Percentiles rank a stretch among this genome's conserved stretches.
Conservation (phyloP, 2,797 vertebrate species). For the Lepidocolaptes lacrymiger region DNA sequence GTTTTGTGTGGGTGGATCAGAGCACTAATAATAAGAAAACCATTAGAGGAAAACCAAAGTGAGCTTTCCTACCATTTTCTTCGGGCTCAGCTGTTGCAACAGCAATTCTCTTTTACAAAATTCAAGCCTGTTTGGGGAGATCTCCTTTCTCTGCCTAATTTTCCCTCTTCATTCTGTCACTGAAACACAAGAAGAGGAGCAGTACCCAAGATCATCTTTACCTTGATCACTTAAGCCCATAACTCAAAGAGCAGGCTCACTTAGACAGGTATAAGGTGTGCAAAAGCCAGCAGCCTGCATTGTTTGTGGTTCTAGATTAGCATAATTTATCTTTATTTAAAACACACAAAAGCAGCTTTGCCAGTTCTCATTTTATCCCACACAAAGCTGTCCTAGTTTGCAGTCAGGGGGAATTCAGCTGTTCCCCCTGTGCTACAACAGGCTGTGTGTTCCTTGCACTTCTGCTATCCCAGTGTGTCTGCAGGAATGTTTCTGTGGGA, state of each 20-base stretch:
- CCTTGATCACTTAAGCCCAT: not conserved
- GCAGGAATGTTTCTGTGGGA: not conserved
- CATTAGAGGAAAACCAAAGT: not conserved
- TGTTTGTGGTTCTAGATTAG: not conserved
- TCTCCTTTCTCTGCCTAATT: not conserved
- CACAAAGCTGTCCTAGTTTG: not conserved
- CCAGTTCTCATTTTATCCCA: slow-evolving; percentile 30
- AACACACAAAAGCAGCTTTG: slow-evolving; percentile 31
- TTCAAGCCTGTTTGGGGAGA: not conserved
- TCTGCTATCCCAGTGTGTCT: not conserved
- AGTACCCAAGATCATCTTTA: not conserved
- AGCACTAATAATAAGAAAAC: not conserved
- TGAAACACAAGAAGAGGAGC: not conserved
- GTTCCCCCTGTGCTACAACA: not conserved
- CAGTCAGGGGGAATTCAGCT: not conserved
- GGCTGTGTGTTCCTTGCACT: not conserved
- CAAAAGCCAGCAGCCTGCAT: not conserved
- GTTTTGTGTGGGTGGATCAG: slow-evolving; percentile 18
- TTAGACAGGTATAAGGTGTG: not conserved
- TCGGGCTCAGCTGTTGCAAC: not conserved
- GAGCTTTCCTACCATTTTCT: not conserved
- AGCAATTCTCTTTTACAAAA: not conserved
- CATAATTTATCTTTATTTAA: slow-evolving; percentile 13
- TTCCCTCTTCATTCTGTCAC: not conserved
- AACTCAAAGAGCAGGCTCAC: not conserved